These are phyloP conservation scores for Agrochola circellaris DNA, from an alignment of 2,888 invertebrate species.

Conservation along the genomic window DNA sequence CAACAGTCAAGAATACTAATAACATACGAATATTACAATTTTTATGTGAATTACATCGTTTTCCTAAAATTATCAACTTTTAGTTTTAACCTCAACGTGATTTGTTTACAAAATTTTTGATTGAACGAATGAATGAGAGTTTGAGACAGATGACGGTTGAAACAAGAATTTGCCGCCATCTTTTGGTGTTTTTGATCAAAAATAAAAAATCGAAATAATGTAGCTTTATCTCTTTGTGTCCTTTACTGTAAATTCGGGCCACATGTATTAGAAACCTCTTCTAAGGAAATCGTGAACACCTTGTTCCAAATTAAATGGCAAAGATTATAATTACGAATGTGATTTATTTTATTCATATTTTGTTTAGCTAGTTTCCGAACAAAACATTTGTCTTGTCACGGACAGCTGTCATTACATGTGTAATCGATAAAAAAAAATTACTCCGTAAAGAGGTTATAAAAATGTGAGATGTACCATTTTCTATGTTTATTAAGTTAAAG, in stretches of 20 bases:
- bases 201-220: background rate
- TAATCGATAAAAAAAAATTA: slow-evolving; percentile 45
- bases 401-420: slow-evolving; percentile 26
- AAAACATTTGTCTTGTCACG: background rate
- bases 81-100: slow-evolving; percentile 58
- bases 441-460: slow-evolving; percentile 70
- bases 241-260: background rate
- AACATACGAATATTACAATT: background rate
- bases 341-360: background rate
- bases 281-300: background rate
- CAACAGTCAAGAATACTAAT: background rate
- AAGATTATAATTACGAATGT: background rate
- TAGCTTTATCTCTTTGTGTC: background rate
- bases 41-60: slow-evolving; percentile 27
- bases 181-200: slow-evolving; percentile 16
- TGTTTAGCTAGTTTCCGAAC: slow-evolving; percentile 11
- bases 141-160: slow-evolving; percentile 30
- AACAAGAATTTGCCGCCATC: slow-evolving; percentile 48
- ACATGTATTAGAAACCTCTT: no score
- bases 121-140: slow-evolving; percentile 20
- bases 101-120: slow-evolving; percentile 68
- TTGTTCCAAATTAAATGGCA: background rate
- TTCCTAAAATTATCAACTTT: slow-evolving; percentile 16
- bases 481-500: slow-evolving; percentile 29
- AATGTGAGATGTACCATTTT: slow-evolving; percentile 66